phyloP scores from a whole-genome alignment of 1,140 invertebrate species.

The Samia ricini region DNA sequence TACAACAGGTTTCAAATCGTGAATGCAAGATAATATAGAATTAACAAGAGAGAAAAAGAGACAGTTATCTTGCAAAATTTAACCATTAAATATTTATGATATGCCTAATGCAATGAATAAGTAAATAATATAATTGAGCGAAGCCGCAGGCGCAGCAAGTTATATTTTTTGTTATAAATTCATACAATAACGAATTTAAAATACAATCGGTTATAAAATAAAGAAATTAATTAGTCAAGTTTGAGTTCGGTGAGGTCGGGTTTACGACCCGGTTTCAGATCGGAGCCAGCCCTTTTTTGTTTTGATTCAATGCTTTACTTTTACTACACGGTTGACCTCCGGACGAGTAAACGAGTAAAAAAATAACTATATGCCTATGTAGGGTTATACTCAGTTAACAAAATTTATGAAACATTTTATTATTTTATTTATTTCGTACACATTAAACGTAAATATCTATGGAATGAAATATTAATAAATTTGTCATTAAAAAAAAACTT shows the following conservation, averaged over 20 bases:
- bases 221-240: background rate
- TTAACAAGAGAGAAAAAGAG: too few species aligned
- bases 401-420: background rate
- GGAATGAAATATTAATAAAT: too few species aligned
- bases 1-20: too few species aligned
- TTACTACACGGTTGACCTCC: constrained; percentile 61
- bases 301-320: constrained; percentile 49
- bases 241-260: constrained; percentile 23
- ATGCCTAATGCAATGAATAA: too few species aligned
- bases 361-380: constrained; percentile 20
- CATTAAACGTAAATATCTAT: too few species aligned
- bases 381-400: constrained; percentile 23
- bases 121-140: too few species aligned
- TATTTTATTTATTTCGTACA: too few species aligned
- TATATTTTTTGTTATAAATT: background rate
- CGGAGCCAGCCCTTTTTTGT: constrained; percentile 47
- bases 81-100: too few species aligned
- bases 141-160: too few species aligned
- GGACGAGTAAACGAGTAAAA: constrained; percentile 37
- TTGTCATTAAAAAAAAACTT: too few species aligned
- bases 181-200: background rate
- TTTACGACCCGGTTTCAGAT: constrained; percentile 58
- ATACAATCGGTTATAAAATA: background rate
- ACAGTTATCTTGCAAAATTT: too few species aligned
- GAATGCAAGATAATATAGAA: too few species aligned